Conservation (phyloP, 2,797 vertebrate genomes). For the Myotis pilosus region DNA sequence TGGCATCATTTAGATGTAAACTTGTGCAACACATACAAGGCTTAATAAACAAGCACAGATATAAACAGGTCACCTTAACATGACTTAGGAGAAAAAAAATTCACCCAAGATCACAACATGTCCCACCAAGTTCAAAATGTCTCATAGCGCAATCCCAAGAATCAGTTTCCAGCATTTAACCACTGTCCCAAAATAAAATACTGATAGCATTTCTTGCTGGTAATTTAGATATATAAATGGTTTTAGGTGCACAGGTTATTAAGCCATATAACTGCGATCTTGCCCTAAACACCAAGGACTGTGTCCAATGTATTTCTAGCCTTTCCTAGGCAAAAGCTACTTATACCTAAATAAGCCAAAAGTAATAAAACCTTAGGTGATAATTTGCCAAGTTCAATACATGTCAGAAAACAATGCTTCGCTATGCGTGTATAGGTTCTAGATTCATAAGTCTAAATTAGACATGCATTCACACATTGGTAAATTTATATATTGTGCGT, state of each 20-base stretch:
- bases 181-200: conserved; percentile 69
- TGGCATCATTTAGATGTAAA: conserved; percentile 39
- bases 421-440: background rate
- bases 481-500: background rate
- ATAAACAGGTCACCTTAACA: conserved; percentile 64
- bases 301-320: conserved; percentile 6
- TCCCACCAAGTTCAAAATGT: conserved; percentile 78
- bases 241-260: background rate
- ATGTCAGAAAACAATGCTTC: conserved; percentile 32
- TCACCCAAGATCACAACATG: conserved; percentile 47
- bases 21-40: conserved; percentile 37
- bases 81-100: conserved; percentile 55
- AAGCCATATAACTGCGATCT: conserved; percentile 7
- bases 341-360: conserved; percentile 3
- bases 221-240: conserved; percentile 24
- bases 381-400: conserved; percentile 39
- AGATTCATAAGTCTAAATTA: conserved; percentile 23
- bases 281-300: background rate
- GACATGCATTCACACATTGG: background rate
- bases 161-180: conserved; percentile 70
- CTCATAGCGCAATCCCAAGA: conserved; percentile 71
- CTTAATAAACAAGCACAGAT: conserved; percentile 57
- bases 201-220: conserved; percentile 63
- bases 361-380: background rate
- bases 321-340: conserved; percentile 18